Evolutionary conservation across 2,113 vertebrate genomes (phyloP), one percentile per base, ranked within the genome.

Genomic region (Phalacrocorax aristotelis): DNA sequence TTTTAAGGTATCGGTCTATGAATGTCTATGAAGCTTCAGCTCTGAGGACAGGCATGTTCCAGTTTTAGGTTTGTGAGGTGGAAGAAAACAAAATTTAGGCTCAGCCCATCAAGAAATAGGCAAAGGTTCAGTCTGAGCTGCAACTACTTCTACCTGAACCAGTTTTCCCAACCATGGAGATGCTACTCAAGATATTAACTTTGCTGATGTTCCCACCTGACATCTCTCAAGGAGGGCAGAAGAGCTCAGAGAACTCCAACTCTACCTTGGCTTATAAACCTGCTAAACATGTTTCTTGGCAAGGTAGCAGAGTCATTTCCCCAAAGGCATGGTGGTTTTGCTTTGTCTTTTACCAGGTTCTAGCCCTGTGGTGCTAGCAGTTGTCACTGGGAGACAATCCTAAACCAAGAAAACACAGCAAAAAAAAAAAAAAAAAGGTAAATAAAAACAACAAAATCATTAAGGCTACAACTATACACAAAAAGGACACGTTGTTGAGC

Each of bases 141-240:
- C 66, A 66, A 8, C 85, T 91, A 93, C 74, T 93, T 94, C 87
- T 79, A 74, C 70, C 78, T 90, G 83, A 96, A 94, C 91, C 94
- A 96, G 94, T 95, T 95, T 93, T 62, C 84, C 84, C 89, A 96
- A 57, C 87, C 82, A 68, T 93, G 87, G 75, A 97, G 94, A 96
- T 95, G 91, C 89, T 96, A 55, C 93, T 88, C 58, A 88, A 94
- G 93, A 94, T 94, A 95, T 3, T 88, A 90, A 22, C 51, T 96
- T 95, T 93, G 48, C 81, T 96, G 91, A 96, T 51, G 58, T 83
- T 96, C 88, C 57, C 62, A 85, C 58, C 61, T 92, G n/a, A 82
- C 62, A 87, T 83, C 72, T 89, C 52, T 78, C 78, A 83, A 90
- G 51, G 30, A 98, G 86, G 78, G 84, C 78, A 97, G 93, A 95